phyloP scores from a whole-genome alignment of 2,888 invertebrate species.

The Thymelicus acteon region DNA sequence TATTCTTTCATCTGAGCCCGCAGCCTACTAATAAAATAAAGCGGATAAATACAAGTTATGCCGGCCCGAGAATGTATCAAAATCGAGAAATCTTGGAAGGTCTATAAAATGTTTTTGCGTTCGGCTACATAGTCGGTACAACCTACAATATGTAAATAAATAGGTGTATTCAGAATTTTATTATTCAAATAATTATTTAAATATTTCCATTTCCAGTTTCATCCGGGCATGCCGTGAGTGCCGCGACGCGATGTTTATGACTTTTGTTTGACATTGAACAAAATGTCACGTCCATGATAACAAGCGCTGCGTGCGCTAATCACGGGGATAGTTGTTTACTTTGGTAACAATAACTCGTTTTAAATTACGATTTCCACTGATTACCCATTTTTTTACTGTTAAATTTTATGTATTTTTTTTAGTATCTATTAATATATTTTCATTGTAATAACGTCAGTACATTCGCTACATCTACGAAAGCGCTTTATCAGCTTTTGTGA shows the following conservation, averaged over 20 bases:
- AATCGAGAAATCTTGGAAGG: too few species aligned
- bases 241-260: slow-evolving; percentile 1
- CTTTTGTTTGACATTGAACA: slow-evolving; percentile 76
- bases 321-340: slow-evolving; percentile 48
- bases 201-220: too few species aligned
- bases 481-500: slow-evolving; percentile 50
- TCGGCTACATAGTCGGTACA: too few species aligned
- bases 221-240: too few species aligned
- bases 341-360: not conserved
- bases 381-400: not conserved
- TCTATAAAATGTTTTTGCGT: too few species aligned
- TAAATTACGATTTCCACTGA: not conserved
- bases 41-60: too few species aligned
- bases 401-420: not conserved
- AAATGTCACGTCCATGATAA: slow-evolving; percentile 42
- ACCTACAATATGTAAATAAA: too few species aligned
- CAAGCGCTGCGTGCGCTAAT: slow-evolving; percentile 38
- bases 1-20: too few species aligned
- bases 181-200: too few species aligned
- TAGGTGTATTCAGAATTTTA: too few species aligned
- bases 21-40: too few species aligned
- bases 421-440: not conserved
- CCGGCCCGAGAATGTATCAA: too few species aligned
- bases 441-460: not conserved
- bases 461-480: slow-evolving; percentile 37